Evolutionary conservation across 2,797 vertebrate species (phyloP).

Genomic region (Microctenopoma lineatum): DNA sequence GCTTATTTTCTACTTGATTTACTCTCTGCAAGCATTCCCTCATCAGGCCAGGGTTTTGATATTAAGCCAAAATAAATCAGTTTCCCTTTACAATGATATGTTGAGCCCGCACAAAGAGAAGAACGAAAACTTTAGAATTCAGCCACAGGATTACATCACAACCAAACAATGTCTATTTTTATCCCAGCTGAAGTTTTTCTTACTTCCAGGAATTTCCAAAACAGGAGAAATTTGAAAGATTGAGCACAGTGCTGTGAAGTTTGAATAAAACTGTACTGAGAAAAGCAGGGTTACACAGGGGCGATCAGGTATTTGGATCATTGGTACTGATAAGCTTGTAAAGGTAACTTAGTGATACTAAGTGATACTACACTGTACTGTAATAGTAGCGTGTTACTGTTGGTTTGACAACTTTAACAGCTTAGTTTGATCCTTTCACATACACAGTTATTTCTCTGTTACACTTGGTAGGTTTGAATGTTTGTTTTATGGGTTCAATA

Average conservation of each 20-base stretch:
- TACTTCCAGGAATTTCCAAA: constrained; percentile 80
- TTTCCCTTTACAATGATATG: constrained; percentile 67
- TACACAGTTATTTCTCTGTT: neutral
- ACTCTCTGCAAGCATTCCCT: constrained; percentile 68
- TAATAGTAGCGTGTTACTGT: neutral
- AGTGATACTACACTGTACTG: too few relatives aligned
- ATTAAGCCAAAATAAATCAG: constrained; percentile 78
- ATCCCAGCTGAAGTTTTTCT: constrained; percentile 72
- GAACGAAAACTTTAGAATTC: constrained; percentile 68
- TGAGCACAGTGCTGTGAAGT: constrained; percentile 44
- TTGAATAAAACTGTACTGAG: constrained; percentile 46
- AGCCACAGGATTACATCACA: constrained; percentile 79
- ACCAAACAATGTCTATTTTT: constrained; percentile 83
- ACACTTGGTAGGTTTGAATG: neutral
- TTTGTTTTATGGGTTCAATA: constrained; percentile 18
- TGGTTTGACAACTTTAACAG: neutral
- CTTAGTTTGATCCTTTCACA: neutral
- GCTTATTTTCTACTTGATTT: constrained; percentile 82
- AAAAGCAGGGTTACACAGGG: constrained; percentile 37
- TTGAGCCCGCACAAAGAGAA: constrained; percentile 60
- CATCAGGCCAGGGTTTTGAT: constrained; percentile 77
- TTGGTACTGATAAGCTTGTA: constrained; percentile 13
- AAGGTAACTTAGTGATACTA: constrained; percentile 11
- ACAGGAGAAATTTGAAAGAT: constrained; percentile 72
- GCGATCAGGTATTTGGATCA: constrained; percentile 36